Evolutionary conservation across 2,113 vertebrate species (phyloP), one percentile per base, ranked within the genome.

Genomic region (Gadus macrocephalus): DNA sequence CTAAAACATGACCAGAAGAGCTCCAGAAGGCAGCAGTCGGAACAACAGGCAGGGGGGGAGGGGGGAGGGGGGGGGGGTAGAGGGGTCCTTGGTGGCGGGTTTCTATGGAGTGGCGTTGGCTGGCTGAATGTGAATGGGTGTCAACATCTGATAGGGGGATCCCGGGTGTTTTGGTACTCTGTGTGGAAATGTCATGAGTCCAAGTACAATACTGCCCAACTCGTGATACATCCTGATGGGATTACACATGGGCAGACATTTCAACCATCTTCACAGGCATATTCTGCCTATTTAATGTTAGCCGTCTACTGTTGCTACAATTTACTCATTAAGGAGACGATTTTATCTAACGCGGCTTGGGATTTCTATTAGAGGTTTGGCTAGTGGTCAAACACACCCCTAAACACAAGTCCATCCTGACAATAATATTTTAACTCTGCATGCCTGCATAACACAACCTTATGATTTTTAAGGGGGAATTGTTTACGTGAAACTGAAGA

Each of bases 141-240:
- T 77, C 81, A 85, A 83, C 76, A 86, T 81, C 83, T 82, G 78
- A 87, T 81, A 75, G 74, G 70, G 65, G 63, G 68, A 75, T 14
- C 69, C 53, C 68, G 81, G 78, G 76, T 56, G 42, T 49, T 49
- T 49, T 49, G 8, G 42, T 49, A 69, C 74, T 76, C 69, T 75
- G 73, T 67, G 62, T 72, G 78, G 75, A 88, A 90, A 90, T 88
- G 89, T 85, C 87, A 90, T 60, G 66, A 31, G 75, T 75, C 85
- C 85, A 86, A 86, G 75, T 75, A 86, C 85, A 86, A 86, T 69
- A 78, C 69, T 62, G 77, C 85, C 70, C 72, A 75, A 62, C 19
- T 72, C 71, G 25, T 80, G 79, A 62, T 81, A 9, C 66, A 75
- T 85, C 63, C 62, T 62, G 85, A 83, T 82, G 81, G 83, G 69